phyloP scores from a whole-genome alignment of 2,113 vertebrate genomes.

The Micronycteris hirsuta region DNA sequence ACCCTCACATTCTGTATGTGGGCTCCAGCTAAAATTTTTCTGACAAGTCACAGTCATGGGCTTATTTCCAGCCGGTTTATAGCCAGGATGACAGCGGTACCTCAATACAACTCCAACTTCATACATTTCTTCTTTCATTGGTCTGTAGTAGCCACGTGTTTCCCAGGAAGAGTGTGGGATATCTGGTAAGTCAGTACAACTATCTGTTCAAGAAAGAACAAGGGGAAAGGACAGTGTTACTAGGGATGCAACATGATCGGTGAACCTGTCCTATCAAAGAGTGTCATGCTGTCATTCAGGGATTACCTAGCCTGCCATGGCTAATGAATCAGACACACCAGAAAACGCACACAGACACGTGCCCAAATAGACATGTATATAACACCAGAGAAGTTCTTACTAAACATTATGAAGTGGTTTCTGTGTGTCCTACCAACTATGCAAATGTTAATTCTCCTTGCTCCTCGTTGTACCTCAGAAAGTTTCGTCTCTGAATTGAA shows the following conservation, averaged over 20 bases:
- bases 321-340: not conserved
- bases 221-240: not conserved
- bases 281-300: not conserved
- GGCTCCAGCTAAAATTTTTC: conserved; percentile 37
- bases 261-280: not conserved
- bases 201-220: conserved; percentile 16
- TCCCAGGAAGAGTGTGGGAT: conserved; percentile 31
- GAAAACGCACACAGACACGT: not conserved
- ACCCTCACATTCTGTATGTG: conserved; percentile 39
- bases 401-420: not conserved
- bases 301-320: not conserved
- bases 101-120: not conserved
- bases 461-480: not conserved
- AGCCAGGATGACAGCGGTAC: not conserved
- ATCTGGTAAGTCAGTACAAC: not conserved
- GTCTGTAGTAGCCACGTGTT: rapidly evolving
- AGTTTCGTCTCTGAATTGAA: not conserved
- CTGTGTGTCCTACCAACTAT: not conserved
- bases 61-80: not conserved
- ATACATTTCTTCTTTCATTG: rapidly evolving
- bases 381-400: not conserved
- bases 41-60: not conserved
- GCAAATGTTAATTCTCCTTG: not conserved
- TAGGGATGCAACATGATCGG: not conserved
- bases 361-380: no score